These are phyloP conservation scores for Lichenostomus cassidix DNA, from an alignment of 2,113 vertebrate genomes.

Conservation along the genomic window DNA sequence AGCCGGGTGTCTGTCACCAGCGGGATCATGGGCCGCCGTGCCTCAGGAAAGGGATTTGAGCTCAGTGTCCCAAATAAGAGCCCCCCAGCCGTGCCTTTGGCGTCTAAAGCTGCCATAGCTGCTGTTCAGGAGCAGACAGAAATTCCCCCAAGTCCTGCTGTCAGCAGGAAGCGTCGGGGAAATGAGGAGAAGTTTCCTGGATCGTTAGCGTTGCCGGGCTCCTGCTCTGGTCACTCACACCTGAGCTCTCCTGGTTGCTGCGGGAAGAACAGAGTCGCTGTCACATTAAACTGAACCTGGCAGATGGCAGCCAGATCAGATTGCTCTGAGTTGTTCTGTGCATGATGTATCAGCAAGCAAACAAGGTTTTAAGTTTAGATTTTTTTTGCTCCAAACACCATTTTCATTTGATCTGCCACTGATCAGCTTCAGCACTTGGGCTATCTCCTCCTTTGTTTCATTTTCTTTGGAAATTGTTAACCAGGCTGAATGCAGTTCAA, in stretches of 20 bases:
- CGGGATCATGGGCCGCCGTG: accelerated
- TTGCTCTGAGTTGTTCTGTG: too few relatives aligned
- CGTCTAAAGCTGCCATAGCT: neutral
- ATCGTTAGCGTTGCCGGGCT: accelerated
- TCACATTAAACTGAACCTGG: neutral
- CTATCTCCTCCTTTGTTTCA: neutral
- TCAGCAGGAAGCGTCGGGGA: neutral
- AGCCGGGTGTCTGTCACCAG: accelerated
- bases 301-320: neutral
- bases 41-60: accelerated
- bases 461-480: neutral
- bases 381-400: neutral
- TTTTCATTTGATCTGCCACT: neutral
- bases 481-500: neutral
- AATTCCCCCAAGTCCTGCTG: neutral
- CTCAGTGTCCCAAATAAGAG: neutral
- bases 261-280: neutral
- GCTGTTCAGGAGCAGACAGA: neutral
- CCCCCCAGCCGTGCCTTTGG: neutral
- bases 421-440: neutral
- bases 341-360: neutral
- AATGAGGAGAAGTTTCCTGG: neutral
- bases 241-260: too few relatives aligned
- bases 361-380: neutral
- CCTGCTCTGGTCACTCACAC: accelerated